These are phyloP conservation scores for Pithys albifrons DNA, from an alignment of 2,113 vertebrate genomes.

Conservation along the genomic window DNA sequence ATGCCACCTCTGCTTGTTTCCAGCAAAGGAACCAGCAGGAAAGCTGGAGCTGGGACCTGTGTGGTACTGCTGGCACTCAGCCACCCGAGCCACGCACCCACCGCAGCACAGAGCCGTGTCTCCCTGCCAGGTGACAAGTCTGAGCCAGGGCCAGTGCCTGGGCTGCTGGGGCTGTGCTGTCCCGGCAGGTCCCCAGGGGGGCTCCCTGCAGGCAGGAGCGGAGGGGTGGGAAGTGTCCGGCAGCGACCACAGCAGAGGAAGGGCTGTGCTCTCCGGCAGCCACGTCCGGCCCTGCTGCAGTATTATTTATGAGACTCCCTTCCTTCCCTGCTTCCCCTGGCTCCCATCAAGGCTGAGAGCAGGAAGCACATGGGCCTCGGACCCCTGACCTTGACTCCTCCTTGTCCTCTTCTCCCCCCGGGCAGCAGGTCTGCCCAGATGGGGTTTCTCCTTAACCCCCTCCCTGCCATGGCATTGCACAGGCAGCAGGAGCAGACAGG, in stretches of 20 bases:
- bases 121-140: rapidly evolving
- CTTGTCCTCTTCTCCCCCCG: neutral
- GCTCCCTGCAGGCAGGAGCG: neutral
- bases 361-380: slow-evolving; percentile 51
- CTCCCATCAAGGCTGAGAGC: neutral
- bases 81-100: neutral
- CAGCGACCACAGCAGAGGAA: slow-evolving; percentile 6
- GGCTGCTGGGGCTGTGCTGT: neutral
- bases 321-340: slow-evolving; percentile 42
- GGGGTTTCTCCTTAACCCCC: neutral
- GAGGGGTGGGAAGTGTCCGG: neutral
- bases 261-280: slow-evolving; percentile 51
- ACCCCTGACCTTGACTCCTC: slow-evolving; percentile 35
- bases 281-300: neutral
- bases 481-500: neutral
- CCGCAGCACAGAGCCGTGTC: rapidly evolving
- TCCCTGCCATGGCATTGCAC: neutral
- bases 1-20: neutral
- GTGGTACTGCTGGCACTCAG: neutral
- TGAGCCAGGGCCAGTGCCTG: neutral
- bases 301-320: slow-evolving; percentile 17
- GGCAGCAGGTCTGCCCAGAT: neutral
- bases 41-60: neutral
- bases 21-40: neutral
- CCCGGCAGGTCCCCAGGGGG: neutral